Base-by-base conservation (phyloP, 2,888 invertebrate species). In the Nemotelus nigrinus region DNA sequence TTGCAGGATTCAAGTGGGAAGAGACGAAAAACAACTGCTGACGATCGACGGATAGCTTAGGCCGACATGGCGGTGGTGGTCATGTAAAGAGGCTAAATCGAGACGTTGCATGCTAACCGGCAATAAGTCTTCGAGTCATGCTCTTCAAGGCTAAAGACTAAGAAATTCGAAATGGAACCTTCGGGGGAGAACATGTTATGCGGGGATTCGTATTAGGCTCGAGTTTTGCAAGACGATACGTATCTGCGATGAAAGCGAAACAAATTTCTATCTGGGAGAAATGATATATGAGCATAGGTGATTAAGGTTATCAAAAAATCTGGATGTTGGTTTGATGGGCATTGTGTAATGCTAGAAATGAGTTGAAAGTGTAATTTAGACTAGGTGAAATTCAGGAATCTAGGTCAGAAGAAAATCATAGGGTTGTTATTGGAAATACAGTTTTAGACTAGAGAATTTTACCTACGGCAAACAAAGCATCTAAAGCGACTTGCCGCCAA, bases 71-170 rank as follows among this genome's bases (percentile, higher is more conserved):
- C 48, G 60, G 63, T 60, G 74, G 74, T 74, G 63, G 45, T 63
- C 53, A 60, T 67, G 53, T 74, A 53, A 75, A 79, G 63, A 76
- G 79, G 80, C 80, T 82, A 82, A 25, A 82, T 83, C 82, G 83
- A 78, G 81, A 82, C 82, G 82, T 85, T 82, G 84, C 86, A 86
- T 86, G 86, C 85, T 80, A 85, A 83, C 82, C 81, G 78, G 82
- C 82, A 83, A 86, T 86, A 85, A 86, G 82, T 82, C 82, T 83
- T 84, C 83, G 83, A 82, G 82, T 81, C 82, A 82, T 80, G 82
- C 82, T 80, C 81, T 82, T 83, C 83, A 83, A 80, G 78, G 80
- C 78, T 78, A 82, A 83, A 85, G 85, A 84, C 85, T 86, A 79
- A 74, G 58, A 10, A 74, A 57, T 44, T 67, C 79, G 74, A 74